Evolutionary conservation across 2,888 invertebrate species (phyloP).

Genomic region (Palloptera scutellata): DNA sequence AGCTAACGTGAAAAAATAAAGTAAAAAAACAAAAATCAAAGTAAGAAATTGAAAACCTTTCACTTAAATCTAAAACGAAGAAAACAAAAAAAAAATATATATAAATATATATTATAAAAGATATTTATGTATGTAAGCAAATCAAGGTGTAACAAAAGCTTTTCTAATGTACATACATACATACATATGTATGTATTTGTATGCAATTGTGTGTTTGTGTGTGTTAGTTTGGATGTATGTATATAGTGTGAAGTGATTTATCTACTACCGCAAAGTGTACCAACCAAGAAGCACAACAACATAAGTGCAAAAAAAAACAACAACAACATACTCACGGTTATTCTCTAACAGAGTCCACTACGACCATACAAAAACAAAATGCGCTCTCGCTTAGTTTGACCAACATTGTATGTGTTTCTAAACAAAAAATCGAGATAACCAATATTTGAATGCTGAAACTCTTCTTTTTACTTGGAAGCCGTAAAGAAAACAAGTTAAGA

Average conservation of each 20-base stretch:
- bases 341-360: too few relatives aligned
- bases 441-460: neutral
- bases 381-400: constrained; percentile 17
- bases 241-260: constrained; percentile 23
- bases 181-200: neutral
- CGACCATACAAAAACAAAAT: too few relatives aligned
- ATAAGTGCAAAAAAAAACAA: neutral
- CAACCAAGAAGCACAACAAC: constrained; percentile 4
- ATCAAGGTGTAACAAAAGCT: constrained; percentile 40
- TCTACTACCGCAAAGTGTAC: constrained; percentile 6
- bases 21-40: constrained; percentile 15
- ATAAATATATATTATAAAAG: constrained; percentile 10
- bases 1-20: constrained; percentile 14
- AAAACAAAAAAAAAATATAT: constrained; percentile 23
- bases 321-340: constrained; percentile 18
- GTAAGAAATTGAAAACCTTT: constrained; percentile 50
- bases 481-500: constrained; percentile 42
- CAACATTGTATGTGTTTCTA: too few relatives aligned
- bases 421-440: too few relatives aligned
- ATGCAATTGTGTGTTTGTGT: too few relatives aligned
- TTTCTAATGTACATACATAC: neutral
- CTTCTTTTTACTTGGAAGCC: constrained; percentile 34
- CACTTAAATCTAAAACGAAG: constrained; percentile 41
- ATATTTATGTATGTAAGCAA: constrained; percentile 37
- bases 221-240: too few relatives aligned